Evolutionary conservation across 1,140 invertebrate genomes (phyloP), one percentile per base, ranked within the genome.

Genomic region (Gonatopus flavifemur): DNA sequence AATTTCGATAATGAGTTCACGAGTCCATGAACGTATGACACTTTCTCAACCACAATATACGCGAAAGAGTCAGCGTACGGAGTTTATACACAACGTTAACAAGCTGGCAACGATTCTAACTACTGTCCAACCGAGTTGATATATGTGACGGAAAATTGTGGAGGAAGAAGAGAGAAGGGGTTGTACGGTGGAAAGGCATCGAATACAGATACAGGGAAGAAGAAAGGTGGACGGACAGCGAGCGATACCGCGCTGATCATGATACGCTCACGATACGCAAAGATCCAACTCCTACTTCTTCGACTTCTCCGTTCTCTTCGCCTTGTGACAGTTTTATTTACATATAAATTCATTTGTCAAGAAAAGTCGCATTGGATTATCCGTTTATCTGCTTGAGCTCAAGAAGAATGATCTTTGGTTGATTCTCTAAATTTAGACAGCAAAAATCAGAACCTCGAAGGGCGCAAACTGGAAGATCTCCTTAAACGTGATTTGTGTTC

Each of bases 71-170:
- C 7, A 28, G 25, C 15, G 9, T 19, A 15, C 16, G 35, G 19
- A 22, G 4, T 38, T 37, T 31, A 19, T 49, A 46, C 42, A 59
- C 54, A n/a, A 52, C 62, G 67, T 72, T 77, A 78, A 78, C 76
- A 77, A 78, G 75, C 75, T 77, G 72, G 67, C 75, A 75, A 66
- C 63, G 67, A 45, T 72, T 75, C 72, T 72, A 75, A 76, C 72
- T 76, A 76, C 74, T 70, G 74, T 66, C 74, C 59, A 48, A 52
- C 50, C 51, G n/a, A n/a, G 49, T 36, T 76, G 74, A 78, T 76
- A 69, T 74, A 76, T 74, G 74, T 74, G 71, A 77, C 71, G 74
- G 74, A 76, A 78, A 78, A 76, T 75, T 75, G 70, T 67, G 66
- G 64, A 55, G 61, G 68, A 74, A 66, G 54, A 51, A 51, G 59